These are phyloP conservation scores for Potamilus streckersoni DNA, from an alignment of 1,140 invertebrate genomes.

Conservation along the genomic window DNA sequence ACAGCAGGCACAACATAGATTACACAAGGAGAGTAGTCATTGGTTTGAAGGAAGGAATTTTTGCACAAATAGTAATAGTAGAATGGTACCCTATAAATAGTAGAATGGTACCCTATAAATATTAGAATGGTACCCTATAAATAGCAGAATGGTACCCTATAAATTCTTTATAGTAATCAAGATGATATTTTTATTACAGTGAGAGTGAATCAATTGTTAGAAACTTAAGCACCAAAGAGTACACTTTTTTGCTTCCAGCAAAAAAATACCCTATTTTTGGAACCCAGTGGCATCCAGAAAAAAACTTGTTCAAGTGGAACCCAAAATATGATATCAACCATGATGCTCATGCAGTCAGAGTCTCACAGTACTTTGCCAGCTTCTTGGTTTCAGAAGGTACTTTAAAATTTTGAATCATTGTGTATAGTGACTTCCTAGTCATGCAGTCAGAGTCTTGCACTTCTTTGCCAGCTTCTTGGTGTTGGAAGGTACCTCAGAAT, in stretches of 20 bases:
- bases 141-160: no score
- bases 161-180: no score
- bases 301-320: constrained; percentile 85
- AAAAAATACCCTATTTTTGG: constrained; percentile 82
- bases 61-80: no score
- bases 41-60: no score
- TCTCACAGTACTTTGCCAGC: constrained; percentile 84
- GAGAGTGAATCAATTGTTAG: not conserved
- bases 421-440: constrained; percentile 2
- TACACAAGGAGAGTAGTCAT: no score
- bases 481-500: constrained; percentile 71
- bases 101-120: no score
- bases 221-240: not conserved
- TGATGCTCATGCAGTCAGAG: constrained; percentile 72
- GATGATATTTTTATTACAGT: no score
- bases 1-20: no score
- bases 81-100: no score
- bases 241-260: constrained; percentile 40
- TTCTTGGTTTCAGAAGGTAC: constrained; percentile 82
- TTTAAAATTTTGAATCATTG: not conserved
- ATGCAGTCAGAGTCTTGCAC: constrained; percentile 75
- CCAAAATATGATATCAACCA: constrained; percentile 76
- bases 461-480: constrained; percentile 91
- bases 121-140: no score
- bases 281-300: constrained; percentile 92